These are phyloP conservation scores for Liasis olivaceus DNA, from an alignment of 2,797 vertebrate species.

Conservation along the genomic window DNA sequence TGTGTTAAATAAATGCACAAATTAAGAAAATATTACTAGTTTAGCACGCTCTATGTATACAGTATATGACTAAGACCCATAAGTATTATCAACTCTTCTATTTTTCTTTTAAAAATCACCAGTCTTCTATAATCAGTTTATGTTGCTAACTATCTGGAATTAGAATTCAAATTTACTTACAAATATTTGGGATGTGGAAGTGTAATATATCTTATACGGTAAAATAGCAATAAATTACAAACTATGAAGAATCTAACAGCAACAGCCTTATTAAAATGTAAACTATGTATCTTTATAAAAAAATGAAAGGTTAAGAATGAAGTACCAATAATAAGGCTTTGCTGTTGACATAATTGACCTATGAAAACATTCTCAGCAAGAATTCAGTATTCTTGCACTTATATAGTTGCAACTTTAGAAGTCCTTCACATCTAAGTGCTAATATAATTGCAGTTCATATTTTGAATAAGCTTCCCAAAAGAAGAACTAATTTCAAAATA, in stretches of 20 bases:
- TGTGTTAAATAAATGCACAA: background rate
- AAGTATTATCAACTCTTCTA: background rate
- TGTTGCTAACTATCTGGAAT: background rate
- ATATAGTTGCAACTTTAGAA: constrained; percentile 76
- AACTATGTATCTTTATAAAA: constrained; percentile 66
- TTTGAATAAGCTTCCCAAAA: constrained; percentile 75
- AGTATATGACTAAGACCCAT: background rate
- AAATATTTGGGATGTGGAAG: background rate
- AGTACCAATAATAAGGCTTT: constrained; percentile 63
- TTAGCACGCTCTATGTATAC: background rate
- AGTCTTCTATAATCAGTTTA: background rate
- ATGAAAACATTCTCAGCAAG: constrained; percentile 73
- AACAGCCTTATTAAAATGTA: constrained; percentile 65
- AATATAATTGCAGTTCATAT: constrained; percentile 75
- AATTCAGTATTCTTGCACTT: constrained; percentile 74
- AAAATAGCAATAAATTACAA: constrained; percentile 39
- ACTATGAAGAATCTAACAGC: constrained; percentile 49
- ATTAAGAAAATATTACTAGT: background rate
- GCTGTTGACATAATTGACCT: constrained; percentile 78
- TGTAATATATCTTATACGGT: constrained; percentile 40
- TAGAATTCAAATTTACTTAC: background rate
- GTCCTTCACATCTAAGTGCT: constrained; percentile 74
- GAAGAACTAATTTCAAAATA: constrained; percentile 80
- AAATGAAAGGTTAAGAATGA: constrained; percentile 71
- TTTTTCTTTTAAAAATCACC: background rate